Conservation (phyloP, 2,888 invertebrate species). For the Griposia aprilina region DNA sequence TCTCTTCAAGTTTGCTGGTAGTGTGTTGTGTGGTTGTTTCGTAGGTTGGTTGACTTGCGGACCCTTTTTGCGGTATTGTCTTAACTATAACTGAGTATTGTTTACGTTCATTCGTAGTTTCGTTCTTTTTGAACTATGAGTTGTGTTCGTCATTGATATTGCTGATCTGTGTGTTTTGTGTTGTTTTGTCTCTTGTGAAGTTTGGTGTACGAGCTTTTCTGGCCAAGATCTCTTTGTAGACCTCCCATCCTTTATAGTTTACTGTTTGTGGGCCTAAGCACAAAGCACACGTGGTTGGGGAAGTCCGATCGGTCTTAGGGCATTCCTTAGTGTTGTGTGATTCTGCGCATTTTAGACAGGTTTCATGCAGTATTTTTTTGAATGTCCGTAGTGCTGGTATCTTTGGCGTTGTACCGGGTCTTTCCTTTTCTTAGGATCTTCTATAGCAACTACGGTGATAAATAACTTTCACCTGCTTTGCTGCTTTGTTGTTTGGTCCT, state of each 20-base stretch:
- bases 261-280: neutral
- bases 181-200: neutral
- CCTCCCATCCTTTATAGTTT: neutral
- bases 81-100: neutral
- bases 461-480: neutral
- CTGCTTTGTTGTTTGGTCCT: neutral
- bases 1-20: neutral
- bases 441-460: neutral
- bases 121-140: neutral
- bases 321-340: neutral
- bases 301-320: neutral
- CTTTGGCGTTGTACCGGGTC: neutral
- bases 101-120: neutral
- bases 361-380: too few relatives aligned
- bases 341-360: neutral
- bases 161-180: neutral
- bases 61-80: neutral
- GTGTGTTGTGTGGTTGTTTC: neutral
- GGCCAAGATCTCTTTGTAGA: neutral
- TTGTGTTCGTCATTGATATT: neutral
- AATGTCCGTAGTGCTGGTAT: neutral
- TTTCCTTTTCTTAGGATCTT: neutral
- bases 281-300: neutral
- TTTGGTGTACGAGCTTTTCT: neutral
- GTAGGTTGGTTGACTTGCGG: neutral